Base-by-base conservation (phyloP, 2,797 vertebrate genomes). In the Galago senegalensis region DNA sequence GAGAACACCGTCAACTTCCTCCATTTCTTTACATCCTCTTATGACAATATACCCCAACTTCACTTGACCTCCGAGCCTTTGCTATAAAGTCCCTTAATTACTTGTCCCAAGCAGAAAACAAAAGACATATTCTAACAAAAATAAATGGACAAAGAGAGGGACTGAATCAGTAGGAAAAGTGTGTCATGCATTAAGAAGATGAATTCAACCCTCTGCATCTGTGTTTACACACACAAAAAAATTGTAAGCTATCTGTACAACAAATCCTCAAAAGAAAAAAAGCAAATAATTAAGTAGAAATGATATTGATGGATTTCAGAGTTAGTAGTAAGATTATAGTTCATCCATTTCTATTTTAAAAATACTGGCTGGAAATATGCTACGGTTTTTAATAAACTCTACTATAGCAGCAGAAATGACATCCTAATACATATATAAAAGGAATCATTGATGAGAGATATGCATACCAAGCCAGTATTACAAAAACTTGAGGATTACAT, bases 41-140 rank as follows among this genome's bases (percentile, higher is more conserved):
- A 77, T 63, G 25, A 83, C 0, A 29, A 91, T 20, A 81, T 56
- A 75, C 31, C 56, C 29, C n/a, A 56, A 25, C 27, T 95, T 95
- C 72, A 53, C 23, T 72, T 65, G 67, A 87, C 25, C 40, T 85
- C 84, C 82, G 49, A 83, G 43, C 12, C 37, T 83, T 79, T 10
- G 7, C n/a, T 94, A 83, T 11, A 89, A 95, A 82, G 58, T 58
- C 21, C n/a, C 27, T 70, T 40, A 53, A 76, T 49, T 63, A 77
- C 34, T 81, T 73, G 20, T 37, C 23, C 60, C 63, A 37, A 89
- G n/a, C 37, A 92, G 61, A 92, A 97, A 92, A 92, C 23, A 21
- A 90, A 96, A 87, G 25, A 94, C 87, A 67, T 84, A 84, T 80
- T 60, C 34, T 72, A 94, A 92, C 86, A 89, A 87, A 95, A 92